These are phyloP conservation scores for Tipula vernalis DNA, from an alignment of 2,888 invertebrate species.

Conservation along the genomic window DNA sequence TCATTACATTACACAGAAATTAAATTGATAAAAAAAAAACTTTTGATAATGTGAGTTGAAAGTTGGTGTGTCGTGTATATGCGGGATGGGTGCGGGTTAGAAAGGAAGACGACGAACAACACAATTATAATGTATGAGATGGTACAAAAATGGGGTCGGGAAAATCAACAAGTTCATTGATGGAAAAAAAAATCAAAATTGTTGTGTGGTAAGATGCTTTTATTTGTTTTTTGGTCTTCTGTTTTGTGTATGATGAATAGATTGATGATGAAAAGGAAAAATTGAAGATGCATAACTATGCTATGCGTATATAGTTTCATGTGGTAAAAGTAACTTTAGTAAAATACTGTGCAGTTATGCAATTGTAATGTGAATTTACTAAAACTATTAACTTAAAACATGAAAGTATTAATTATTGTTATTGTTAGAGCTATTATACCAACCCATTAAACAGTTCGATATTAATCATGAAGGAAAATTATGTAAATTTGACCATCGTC, in stretches of 20 bases:
- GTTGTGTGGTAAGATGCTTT: not conserved
- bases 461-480: too few species aligned
- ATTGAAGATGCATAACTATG: not conserved
- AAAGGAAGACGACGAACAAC: not conserved
- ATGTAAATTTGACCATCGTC: too few species aligned
- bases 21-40: not conserved
- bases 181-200: not conserved
- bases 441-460: too few species aligned
- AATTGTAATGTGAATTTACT: too few species aligned
- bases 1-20: not conserved
- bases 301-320: too few species aligned
- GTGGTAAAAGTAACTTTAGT: not conserved
- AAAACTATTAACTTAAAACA: too few species aligned
- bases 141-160: not conserved
- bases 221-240: not conserved
- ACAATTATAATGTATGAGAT: not conserved
- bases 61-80: not conserved
- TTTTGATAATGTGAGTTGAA: not conserved
- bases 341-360: not conserved
- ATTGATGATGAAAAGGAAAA: not conserved
- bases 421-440: too few species aligned
- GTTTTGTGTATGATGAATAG: not conserved
- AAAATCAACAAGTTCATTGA: not conserved
- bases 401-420: too few species aligned
- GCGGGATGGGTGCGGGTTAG: not conserved